Evolutionary conservation across 1,140 invertebrate species (phyloP).

Genomic region (Listronotus bonariensis): DNA sequence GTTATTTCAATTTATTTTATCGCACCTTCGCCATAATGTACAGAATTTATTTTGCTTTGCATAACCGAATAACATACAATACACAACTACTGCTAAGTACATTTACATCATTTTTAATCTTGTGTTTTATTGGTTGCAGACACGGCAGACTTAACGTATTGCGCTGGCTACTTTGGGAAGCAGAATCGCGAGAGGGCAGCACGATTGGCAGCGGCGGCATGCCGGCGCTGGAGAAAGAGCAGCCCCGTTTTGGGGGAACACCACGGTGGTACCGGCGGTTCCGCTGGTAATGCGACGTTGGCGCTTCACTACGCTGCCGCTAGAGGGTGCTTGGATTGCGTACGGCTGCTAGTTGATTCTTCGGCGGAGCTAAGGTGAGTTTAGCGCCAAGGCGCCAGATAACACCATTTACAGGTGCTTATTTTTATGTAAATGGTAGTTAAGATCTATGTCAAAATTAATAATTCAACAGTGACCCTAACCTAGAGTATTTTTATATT

Average conservation of each 20-base stretch:
- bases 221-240: conserved; percentile 55
- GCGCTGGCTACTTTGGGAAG: conserved; percentile 65
- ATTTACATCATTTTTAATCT: too few relatives aligned
- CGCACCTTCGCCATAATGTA: too few relatives aligned
- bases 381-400: too few relatives aligned
- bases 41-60: too few relatives aligned
- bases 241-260: conserved; percentile 46
- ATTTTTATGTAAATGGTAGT: too few relatives aligned
- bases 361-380: conserved; percentile 73
- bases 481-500: too few relatives aligned
- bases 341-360: conserved; percentile 77
- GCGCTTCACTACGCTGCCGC: conserved; percentile 86
- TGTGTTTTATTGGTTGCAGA: conserved; percentile 50
- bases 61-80: too few relatives aligned
- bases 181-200: conserved; percentile 47
- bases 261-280: conserved; percentile 4
- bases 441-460: too few relatives aligned
- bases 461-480: too few relatives aligned
- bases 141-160: conserved; percentile 63
- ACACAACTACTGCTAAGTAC: too few relatives aligned
- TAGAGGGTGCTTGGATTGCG: conserved; percentile 80
- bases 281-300: conserved; percentile 62
- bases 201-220: conserved; percentile 47
- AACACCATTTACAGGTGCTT: too few relatives aligned
- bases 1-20: too few relatives aligned